phyloP scores from a whole-genome alignment of 2,113 vertebrate genomes.

The Oryzias celebensis region DNA sequence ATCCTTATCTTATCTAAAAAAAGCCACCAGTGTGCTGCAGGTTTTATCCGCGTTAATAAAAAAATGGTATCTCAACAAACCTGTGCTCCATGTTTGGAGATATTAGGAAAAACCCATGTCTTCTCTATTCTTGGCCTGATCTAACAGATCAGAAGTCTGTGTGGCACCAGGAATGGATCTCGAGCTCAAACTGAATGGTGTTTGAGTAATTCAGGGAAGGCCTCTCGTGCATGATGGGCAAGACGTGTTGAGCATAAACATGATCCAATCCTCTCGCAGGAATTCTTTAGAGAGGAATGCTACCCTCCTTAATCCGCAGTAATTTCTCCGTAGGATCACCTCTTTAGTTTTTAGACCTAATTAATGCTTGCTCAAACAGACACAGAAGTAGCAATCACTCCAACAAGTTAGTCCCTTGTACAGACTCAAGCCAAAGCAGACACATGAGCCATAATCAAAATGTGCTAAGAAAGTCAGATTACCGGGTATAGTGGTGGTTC shows the following conservation, averaged over 20 bases:
- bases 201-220: not conserved
- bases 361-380: slow-evolving; percentile 13
- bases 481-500: not conserved
- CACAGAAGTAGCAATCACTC: not conserved
- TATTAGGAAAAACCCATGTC: slow-evolving; percentile 17
- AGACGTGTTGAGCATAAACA: slow-evolving; percentile 17
- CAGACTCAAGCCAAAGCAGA: slow-evolving; percentile 50
- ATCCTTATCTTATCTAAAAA: slow-evolving; percentile 51
- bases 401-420: slow-evolving; percentile 28
- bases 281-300: not conserved
- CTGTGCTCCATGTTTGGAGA: slow-evolving; percentile 4
- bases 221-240: not conserved
- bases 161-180: slow-evolving; percentile 7
- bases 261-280: not conserved
- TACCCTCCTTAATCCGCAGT: slow-evolving; percentile 1
- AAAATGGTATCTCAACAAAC: slow-evolving; percentile 31
- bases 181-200: not conserved
- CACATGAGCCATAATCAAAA: slow-evolving; percentile 46
- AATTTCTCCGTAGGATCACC: not conserved
- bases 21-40: slow-evolving; percentile 15
- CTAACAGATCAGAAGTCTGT: slow-evolving; percentile 34
- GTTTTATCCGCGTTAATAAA: slow-evolving; percentile 14
- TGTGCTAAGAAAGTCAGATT: slow-evolving; percentile 7
- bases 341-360: slow-evolving; percentile 18
- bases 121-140: slow-evolving; percentile 12